Base-by-base conservation (phyloP, 2,888 invertebrate genomes). In the Camptogramma bilineatum region DNA sequence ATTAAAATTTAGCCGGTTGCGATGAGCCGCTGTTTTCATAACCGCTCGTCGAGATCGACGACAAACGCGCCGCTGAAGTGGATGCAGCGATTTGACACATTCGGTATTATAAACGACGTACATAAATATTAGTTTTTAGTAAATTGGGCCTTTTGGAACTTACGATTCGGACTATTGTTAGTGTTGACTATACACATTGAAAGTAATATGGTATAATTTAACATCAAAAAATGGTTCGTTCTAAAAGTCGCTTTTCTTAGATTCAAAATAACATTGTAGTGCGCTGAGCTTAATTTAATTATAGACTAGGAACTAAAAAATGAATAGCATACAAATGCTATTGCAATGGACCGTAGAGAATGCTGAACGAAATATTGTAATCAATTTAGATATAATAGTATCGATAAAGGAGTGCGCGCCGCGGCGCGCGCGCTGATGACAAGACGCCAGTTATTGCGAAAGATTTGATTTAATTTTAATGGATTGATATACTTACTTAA, bases 1-100 rank as follows among this genome's bases (percentile, higher is more conserved):
- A 93, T 93, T 93, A 93, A 92, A 93, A 91, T 90, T 90, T 90
- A 84, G 87, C 88, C 85, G 86, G 86, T 84, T 84, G 79, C 86
- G 89, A 90, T 89, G 88, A 86, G 85, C 84, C 86, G 86, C 82
- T 92, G 91, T 92, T 93, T 90, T 93, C 87, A 91, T 91, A 92
- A 91, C 86, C 80, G 84, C 86, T 85, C 86, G 82, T 81, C 79
- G 77, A 77, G 82, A 78, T 79, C 81, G 80, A 81, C 82, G 80
- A 81, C 82, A 82, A 82, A 84, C 83, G 80, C 64, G 71, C 80
- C 78, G 80, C 75, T 80, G 79, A 77, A 83, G 79, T 81, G 81
- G 80, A 79, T 82, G 81, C 81, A 76, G 75, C 74, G 70, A 78
- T 85, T 82, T 87, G 87, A 89, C 87, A 85, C 84, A 80, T 81